Conservation (phyloP, 2,797 vertebrate species). For the Pseudochromis fuscus region DNA sequence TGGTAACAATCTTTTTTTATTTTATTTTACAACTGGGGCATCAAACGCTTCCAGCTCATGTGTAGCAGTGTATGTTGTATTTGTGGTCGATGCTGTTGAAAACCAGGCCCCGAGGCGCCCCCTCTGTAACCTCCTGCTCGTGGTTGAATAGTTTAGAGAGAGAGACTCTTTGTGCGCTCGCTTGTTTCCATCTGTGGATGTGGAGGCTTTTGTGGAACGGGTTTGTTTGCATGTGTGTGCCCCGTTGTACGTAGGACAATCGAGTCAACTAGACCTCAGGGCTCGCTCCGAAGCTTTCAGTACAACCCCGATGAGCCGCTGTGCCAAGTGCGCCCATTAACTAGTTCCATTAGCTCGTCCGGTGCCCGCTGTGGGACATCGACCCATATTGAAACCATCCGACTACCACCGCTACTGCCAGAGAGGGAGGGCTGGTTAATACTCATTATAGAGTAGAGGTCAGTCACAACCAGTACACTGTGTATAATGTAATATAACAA, state of each 20-base stretch:
- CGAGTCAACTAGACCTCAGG: constrained; percentile 75
- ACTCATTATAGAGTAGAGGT: constrained; percentile 31
- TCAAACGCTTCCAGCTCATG: constrained; percentile 15
- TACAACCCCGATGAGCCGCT: constrained; percentile 42
- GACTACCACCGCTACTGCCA: constrained; percentile 21
- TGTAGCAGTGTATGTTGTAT: constrained; percentile 23
- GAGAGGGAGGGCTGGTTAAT: neutral
- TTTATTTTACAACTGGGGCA: constrained; percentile 23
- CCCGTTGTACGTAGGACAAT: constrained; percentile 64
- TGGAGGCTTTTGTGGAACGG: constrained; percentile 20
- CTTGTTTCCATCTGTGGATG: constrained; percentile 57
- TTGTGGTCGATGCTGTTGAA: constrained; percentile 44
- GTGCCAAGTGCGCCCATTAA: constrained; percentile 63
- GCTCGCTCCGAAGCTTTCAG: constrained; percentile 60
- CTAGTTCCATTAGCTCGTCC: constrained; percentile 59
- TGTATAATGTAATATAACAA: constrained; percentile 8
- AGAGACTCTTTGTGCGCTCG: constrained; percentile 51
- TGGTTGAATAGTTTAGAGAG: constrained; percentile 59
- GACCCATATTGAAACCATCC: constrained; percentile 54
- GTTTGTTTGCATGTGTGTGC: constrained; percentile 32
- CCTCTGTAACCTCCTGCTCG: constrained; percentile 42
- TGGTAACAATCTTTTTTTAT: constrained; percentile 1
- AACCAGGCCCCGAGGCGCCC: constrained; percentile 41
- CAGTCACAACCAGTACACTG: constrained; percentile 25
- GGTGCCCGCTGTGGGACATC: constrained; percentile 36